Conservation (phyloP, 2,888 invertebrate genomes). For the Ametastegia equiseti region DNA sequence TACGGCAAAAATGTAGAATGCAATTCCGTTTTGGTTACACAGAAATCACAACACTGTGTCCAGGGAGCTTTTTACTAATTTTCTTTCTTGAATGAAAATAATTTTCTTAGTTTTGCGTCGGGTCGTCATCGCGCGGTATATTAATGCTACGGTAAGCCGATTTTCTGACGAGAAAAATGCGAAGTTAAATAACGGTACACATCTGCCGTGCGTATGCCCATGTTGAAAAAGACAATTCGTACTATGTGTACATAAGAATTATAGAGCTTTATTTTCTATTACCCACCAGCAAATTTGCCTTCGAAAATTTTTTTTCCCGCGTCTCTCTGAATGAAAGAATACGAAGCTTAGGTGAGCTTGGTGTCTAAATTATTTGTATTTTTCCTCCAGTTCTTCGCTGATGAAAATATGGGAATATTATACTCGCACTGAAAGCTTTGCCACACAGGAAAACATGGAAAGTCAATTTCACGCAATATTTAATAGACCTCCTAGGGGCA, state of each 20-base stretch:
- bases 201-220: background rate
- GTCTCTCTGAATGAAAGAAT: background rate
- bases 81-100: background rate
- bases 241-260: background rate
- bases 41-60: too few species aligned
- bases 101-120: background rate
- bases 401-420: background rate
- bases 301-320: background rate
- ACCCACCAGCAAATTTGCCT: background rate
- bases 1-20: background rate
- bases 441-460: background rate
- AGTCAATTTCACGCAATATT: conserved; percentile 3
- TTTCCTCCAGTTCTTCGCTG: background rate
- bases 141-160: background rate
- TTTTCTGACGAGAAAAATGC: background rate
- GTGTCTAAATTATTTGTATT: background rate
- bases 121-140: background rate
- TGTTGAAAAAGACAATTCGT: background rate
- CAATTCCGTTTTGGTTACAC: conserved; percentile 16
- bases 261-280: conserved; percentile 12
- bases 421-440: background rate
- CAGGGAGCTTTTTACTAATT: background rate
- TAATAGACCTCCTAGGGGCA: background rate
- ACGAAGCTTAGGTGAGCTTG: background rate
- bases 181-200: background rate